These are phyloP conservation scores for Semicossyphus pulcher DNA, from an alignment of 2,113 vertebrate species.

Conservation along the genomic window DNA sequence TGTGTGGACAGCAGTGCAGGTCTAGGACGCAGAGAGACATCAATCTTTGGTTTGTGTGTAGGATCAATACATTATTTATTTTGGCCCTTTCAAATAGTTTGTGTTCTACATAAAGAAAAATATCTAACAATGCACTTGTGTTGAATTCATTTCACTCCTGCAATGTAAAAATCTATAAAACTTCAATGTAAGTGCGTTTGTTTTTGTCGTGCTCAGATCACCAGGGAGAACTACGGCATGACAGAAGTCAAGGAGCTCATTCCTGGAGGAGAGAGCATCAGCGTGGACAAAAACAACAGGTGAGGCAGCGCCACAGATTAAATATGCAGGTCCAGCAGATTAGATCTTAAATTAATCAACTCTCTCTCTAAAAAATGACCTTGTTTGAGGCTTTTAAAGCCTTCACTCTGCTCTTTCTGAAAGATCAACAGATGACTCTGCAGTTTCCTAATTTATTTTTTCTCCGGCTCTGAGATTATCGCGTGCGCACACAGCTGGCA, in stretches of 20 bases:
- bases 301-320: slow-evolving; percentile 51
- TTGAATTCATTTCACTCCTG: not conserved
- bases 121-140: too few species aligned
- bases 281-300: slow-evolving; percentile 92
- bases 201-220: slow-evolving; percentile 85
- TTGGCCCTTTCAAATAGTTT: too few species aligned
- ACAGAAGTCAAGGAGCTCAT: slow-evolving; percentile 92
- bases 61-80: not conserved
- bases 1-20: too few species aligned
- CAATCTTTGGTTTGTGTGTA: too few species aligned
- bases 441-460: not conserved
- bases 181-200: not conserved
- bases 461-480: slow-evolving; percentile 19
- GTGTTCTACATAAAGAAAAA: too few species aligned
- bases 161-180: not conserved
- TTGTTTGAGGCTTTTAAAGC: not conserved
- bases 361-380: not conserved
- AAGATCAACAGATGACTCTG: slow-evolving; percentile 14
- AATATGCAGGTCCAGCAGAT: not conserved
- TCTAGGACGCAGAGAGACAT: too few species aligned
- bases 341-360: not conserved
- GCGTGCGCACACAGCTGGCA: slow-evolving; percentile 6
- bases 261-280: slow-evolving; percentile 88
- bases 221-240: slow-evolving; percentile 94
- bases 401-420: slow-evolving; percentile 4